Evolutionary conservation across 2,113 vertebrate genomes (phyloP).

Genomic region (Pituophis catenifer): DNA sequence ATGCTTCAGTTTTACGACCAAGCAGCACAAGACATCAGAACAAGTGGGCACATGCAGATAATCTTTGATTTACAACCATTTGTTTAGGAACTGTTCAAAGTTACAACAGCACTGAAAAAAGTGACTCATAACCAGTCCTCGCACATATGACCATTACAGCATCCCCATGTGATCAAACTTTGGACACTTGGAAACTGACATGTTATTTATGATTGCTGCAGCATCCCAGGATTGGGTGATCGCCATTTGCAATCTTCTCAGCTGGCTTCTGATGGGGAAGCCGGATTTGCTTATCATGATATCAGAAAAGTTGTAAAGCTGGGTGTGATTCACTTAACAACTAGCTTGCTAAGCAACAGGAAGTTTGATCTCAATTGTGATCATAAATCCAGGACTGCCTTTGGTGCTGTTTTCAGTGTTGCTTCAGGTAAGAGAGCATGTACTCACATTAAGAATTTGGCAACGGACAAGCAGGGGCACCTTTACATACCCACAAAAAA

Average conservation of each 20-base stretch:
- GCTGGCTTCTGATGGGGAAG: not conserved
- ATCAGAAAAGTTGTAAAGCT: not conserved
- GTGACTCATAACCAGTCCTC: not conserved
- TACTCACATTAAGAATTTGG: not conserved
- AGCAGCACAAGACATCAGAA: not conserved
- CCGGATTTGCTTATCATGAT: not conserved
- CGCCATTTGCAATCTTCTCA: not conserved
- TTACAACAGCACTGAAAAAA: not conserved
- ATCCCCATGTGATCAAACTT: not conserved
- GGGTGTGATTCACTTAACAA: not conserved
- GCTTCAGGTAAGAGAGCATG: not conserved
- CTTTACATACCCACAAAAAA: not conserved
- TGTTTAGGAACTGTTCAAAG: not conserved
- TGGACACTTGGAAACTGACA: not conserved
- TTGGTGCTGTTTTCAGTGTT: not conserved
- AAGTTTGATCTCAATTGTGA: not conserved
- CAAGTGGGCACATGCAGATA: not conserved
- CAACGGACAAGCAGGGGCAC: not conserved
- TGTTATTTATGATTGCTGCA: not conserved
- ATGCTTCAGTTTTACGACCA: not conserved
- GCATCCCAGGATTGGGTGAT: not conserved
- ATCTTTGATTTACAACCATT: not conserved
- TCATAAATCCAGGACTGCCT: not conserved
- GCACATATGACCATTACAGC: not conserved
- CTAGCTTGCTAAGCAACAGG: not conserved